Evolutionary conservation across 2,113 vertebrate genomes (phyloP).

Genomic region (Cnemophilus loriae): DNA sequence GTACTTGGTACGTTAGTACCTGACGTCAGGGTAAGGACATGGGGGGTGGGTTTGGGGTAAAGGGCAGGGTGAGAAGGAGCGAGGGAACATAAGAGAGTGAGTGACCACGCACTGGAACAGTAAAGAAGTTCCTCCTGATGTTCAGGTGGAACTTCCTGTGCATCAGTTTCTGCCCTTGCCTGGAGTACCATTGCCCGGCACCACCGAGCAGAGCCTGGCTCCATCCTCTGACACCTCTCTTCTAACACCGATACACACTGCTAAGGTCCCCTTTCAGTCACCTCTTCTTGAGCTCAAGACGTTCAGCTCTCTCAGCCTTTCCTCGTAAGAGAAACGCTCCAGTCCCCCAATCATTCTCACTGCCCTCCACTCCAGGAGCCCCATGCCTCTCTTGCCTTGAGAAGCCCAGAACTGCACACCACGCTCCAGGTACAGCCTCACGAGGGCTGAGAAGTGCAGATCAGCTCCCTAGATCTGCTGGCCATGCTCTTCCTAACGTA

Average conservation of each 20-base stretch:
- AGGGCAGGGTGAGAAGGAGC: accelerated
- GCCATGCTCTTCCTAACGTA: accelerated
- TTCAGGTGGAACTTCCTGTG: too few species aligned
- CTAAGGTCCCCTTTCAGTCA: accelerated
- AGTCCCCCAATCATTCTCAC: accelerated
- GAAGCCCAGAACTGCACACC: accelerated
- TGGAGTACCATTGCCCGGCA: accelerated
- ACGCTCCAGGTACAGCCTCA: accelerated
- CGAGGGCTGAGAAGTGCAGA: accelerated
- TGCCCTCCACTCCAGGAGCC: not conserved
- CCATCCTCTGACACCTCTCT: too few species aligned
- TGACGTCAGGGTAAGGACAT: too few species aligned
- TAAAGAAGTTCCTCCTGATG: accelerated
- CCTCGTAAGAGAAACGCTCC: accelerated
- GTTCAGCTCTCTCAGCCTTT: too few species aligned
- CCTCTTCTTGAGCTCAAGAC: accelerated
- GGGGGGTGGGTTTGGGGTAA: accelerated
- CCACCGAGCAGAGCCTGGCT: too few species aligned
- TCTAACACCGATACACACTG: accelerated
- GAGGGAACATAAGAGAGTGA: accelerated
- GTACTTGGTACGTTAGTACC: not conserved
- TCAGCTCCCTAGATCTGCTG: accelerated
- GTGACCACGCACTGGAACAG: accelerated
- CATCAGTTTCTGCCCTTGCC: not conserved
- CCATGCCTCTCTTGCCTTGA: accelerated